Percentiles rank a stretch among this genome's conserved stretches.
Conservation (phyloP, 2,113 vertebrate species). For the Cairina moschata region DNA sequence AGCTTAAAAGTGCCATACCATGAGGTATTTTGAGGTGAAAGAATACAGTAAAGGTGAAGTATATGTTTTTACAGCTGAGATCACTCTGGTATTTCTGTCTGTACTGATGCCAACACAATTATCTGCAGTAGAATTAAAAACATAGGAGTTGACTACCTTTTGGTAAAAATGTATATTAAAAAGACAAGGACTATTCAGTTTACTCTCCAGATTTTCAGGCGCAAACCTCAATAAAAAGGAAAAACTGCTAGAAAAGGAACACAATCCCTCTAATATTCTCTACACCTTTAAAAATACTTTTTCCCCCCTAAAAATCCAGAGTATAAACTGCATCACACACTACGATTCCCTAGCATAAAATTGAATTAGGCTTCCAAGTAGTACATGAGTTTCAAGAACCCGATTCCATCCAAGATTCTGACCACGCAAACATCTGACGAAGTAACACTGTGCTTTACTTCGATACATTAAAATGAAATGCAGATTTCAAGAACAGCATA, state of each 20-base stretch:
- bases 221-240: neutral
- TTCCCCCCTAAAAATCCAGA: no score
- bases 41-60: neutral
- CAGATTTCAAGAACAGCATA: neutral
- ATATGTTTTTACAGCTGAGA: neutral
- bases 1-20: neutral
- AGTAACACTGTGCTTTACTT: neutral
- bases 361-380: neutral
- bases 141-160: neutral
- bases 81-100: neutral
- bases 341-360: neutral
- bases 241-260: neutral
- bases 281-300: neutral
- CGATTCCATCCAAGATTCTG: neutral
- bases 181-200: neutral
- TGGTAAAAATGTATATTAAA: neutral
- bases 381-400: neutral
- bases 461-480: neutral
- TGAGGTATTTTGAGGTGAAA: neutral
- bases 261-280: neutral
- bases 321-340: neutral
- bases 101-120: neutral
- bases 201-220: neutral
- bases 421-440: neutral
- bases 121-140: neutral